Conservation (phyloP, 2,797 vertebrate species). For the Manis javanica region DNA sequence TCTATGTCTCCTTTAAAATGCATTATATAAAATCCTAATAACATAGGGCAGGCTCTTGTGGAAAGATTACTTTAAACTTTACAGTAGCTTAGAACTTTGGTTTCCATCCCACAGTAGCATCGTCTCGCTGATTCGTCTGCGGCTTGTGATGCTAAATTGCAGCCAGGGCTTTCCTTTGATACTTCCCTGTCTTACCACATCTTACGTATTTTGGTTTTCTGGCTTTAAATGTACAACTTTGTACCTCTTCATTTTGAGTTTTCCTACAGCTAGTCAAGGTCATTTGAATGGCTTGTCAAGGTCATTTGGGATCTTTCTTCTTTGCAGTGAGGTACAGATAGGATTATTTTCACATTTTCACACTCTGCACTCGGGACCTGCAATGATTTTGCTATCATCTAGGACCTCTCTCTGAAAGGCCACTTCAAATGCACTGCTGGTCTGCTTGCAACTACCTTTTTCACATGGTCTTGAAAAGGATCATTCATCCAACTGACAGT, state of each 20-base stretch:
- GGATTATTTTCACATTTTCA: neutral
- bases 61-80: constrained; percentile 53
- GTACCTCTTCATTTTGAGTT: neutral
- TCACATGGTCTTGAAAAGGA: neutral
- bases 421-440: neutral
- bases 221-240: neutral
- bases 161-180: neutral
- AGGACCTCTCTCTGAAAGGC: neutral
- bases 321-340: neutral
- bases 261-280: neutral
- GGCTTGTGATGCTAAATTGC: neutral
- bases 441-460: neutral
- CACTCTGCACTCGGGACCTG: neutral
- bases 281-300: neutral
- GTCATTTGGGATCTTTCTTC: constrained; percentile 9
- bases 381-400: neutral
- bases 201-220: neutral
- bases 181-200: neutral
- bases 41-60: neutral
- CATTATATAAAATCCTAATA: constrained; percentile 47
- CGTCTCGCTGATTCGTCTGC: neutral
- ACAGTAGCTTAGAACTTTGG: neutral
- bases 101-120: neutral
- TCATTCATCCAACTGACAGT: neutral
- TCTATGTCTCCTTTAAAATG: constrained; percentile 19